Base-by-base conservation (phyloP, 2,888 invertebrate species). In the Torymus texanus region DNA sequence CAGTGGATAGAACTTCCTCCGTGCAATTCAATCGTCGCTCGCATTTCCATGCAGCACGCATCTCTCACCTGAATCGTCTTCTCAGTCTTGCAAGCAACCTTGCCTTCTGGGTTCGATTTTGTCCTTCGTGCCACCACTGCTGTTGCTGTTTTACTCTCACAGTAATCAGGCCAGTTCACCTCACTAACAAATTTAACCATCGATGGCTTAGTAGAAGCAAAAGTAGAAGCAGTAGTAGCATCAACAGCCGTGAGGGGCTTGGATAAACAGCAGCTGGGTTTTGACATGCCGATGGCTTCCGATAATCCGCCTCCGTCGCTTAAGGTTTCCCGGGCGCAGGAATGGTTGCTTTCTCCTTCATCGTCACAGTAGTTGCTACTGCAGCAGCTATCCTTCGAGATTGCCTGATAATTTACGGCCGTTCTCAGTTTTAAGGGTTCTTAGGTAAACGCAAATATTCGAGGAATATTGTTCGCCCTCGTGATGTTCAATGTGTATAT, bases 291-390 rank as follows among this genome's bases (percentile, higher is more conserved):
- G 53, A 65, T 11, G 65, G 51, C 3, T 18, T 12, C 50, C 21
- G 66, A 67, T 53, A 51, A 18, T 4, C 18, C 8, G 24, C 29
- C 41, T 18, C 14, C 8, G 16, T 41, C 41, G 41, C 18, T 53
- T 18, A 8, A 24, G 29, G 24, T 63, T 56, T 70, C 41, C 50
- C 12, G 16, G n/a, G 51, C 16, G 21, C n/a, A 14, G 16, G 56
- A n/a, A 2, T 13, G n/a, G 0, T 62, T 41, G 13, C 14, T 65
- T 2, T 11, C n/a, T 2, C 56, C 65, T 2, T 72, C 58, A 2
- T 78, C 79, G 53, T 55, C 56, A 66, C 50, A 62, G 65, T 59
- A 59, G 29, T 62, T 66, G 29, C 51, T 56, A 24, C 75, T 56
- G 66, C n/a, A 41, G 55, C 13, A 67, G 56, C 24, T 12, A n/a